Evolutionary conservation across 2,797 vertebrate species (phyloP).

Genomic region (Dromococcyx pavoninus): DNA sequence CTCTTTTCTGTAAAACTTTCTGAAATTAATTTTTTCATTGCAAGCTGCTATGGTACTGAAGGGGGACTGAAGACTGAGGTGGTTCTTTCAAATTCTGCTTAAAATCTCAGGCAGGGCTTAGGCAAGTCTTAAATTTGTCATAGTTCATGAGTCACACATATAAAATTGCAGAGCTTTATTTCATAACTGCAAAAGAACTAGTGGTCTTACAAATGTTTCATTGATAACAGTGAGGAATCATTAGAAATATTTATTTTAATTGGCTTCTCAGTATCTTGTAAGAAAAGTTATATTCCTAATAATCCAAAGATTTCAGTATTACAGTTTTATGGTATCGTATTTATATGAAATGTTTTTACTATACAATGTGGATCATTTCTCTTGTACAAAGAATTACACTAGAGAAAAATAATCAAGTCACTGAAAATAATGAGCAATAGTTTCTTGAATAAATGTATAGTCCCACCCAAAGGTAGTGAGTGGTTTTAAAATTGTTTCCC

Average conservation of each 20-base stretch:
- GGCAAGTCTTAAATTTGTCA: not conserved
- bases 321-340: not conserved
- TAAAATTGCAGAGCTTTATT: not conserved
- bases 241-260: not conserved
- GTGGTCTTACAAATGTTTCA: not conserved
- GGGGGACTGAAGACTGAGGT: not conserved
- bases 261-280: not conserved
- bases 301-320: not conserved
- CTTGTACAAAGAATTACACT: not conserved
- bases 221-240: not conserved
- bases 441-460: not conserved
- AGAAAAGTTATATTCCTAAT: not conserved
- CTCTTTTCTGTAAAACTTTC: not conserved
- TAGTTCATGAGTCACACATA: not conserved
- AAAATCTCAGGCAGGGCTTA: not conserved
- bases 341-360: not conserved
- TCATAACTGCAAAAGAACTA: not conserved
- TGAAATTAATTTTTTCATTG: not conserved
- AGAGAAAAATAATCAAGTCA: not conserved
- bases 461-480: not conserved
- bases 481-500: not conserved
- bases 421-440: not conserved
- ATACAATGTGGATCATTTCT: not conserved
- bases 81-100: not conserved
- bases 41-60: not conserved